These are phyloP conservation scores for Xiphias gladius DNA, from an alignment of 2,113 vertebrate species.

Conservation along the genomic window DNA sequence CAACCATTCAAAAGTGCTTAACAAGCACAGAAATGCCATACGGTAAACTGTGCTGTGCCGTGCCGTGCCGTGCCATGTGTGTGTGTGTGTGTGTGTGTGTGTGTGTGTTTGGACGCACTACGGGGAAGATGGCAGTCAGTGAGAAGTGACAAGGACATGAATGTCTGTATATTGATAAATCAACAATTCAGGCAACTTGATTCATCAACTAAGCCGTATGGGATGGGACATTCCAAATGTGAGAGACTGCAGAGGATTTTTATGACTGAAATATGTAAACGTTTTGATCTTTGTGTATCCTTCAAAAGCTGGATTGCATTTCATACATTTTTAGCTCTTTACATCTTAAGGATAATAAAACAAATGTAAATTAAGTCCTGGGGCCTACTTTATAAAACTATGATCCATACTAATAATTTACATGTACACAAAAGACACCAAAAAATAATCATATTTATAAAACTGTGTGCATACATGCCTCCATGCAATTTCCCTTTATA, in stretches of 20 bases:
- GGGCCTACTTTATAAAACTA: background rate
- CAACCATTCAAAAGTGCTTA: constrained; percentile 53
- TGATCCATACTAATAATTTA: background rate
- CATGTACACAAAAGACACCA: background rate
- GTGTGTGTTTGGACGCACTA: constrained; percentile 13
- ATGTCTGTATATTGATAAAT: constrained; percentile 59
- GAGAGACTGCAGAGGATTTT: constrained; percentile 36
- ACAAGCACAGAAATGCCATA: constrained; percentile 52
- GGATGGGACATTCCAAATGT: constrained; percentile 42
- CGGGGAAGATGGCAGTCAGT: constrained; percentile 38
- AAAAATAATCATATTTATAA: background rate
- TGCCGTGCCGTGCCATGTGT: constrained; percentile 2
- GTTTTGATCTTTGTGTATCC: constrained; percentile 37
- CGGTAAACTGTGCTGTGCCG: constrained; percentile 49
- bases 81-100: constrained; percentile 43
- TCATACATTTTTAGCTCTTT: constrained; percentile 1
- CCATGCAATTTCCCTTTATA: no score
- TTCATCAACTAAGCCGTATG: constrained; percentile 50
- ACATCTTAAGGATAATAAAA: background rate
- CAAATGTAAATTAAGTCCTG: background rate
- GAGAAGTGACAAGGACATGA: constrained; percentile 53
- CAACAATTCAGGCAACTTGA: constrained; percentile 55
- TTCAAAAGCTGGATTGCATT: constrained; percentile 27
- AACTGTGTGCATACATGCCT: background rate
- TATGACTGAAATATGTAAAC: constrained; percentile 13